phyloP scores from a whole-genome alignment of 2,888 invertebrate genomes.

The Strigamia crassipes region DNA sequence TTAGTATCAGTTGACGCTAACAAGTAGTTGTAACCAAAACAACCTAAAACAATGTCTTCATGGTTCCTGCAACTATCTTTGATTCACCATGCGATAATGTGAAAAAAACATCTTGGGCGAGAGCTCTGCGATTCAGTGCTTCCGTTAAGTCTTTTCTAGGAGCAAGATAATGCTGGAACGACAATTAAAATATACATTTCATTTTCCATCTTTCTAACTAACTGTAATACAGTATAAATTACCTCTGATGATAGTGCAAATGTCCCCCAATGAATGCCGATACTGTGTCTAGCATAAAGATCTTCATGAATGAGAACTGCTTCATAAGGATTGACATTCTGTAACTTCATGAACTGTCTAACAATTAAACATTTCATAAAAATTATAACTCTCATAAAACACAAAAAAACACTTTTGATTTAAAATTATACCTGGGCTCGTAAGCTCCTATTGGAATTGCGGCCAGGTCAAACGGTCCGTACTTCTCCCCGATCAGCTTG shows the following conservation, averaged over 20 bases:
- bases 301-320: slow-evolving; percentile 62
- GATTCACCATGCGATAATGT: slow-evolving; percentile 55
- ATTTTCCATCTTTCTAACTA: too few species aligned
- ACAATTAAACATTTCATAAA: not conserved
- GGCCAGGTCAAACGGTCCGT: slow-evolving; percentile 62
- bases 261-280: slow-evolving; percentile 65
- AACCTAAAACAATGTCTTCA: not conserved
- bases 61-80: not conserved
- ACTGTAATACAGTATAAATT: too few species aligned
- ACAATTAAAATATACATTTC: slow-evolving; percentile 45
- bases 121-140: slow-evolving; percentile 52
- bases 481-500: slow-evolving; percentile 60
- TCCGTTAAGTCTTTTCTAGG: slow-evolving; percentile 54
- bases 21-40: too few species aligned
- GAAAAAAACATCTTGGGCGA: slow-evolving; percentile 53
- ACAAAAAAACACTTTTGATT: too few species aligned
- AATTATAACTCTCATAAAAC: too few species aligned
- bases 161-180: slow-evolving; percentile 55
- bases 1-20: too few species aligned
- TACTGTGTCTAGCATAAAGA: slow-evolving; percentile 57
- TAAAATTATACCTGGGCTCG: slow-evolving; percentile 57
- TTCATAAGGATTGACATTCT: slow-evolving; percentile 62
- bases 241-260: slow-evolving; percentile 59
- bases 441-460: slow-evolving; percentile 66
- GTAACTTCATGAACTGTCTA: slow-evolving; percentile 60